Evolutionary conservation across 2,888 invertebrate species (phyloP).

Genomic region (Heliconius cydno): DNA sequence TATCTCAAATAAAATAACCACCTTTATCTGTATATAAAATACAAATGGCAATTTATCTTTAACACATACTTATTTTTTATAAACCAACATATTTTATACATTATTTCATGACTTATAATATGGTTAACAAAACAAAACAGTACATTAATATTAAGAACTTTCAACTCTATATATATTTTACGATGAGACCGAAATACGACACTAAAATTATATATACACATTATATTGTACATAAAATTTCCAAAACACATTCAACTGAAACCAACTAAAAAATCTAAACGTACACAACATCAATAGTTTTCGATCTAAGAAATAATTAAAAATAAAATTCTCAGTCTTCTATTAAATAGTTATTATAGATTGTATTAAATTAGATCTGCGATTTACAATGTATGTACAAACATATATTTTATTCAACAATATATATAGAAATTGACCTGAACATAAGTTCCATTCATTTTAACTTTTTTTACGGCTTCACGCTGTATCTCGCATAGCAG

Average conservation of each 20-base stretch:
- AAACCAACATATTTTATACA: neutral
- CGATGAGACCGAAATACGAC: conserved; percentile 14
- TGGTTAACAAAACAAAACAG: neutral
- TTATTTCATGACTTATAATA: neutral
- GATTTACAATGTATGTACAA: conserved; percentile 66
- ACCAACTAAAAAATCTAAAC: conserved; percentile 48
- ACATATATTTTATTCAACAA: conserved; percentile 76
- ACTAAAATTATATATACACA: conserved; percentile 33
- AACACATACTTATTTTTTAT: neutral
- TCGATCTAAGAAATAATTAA: conserved; percentile 66
- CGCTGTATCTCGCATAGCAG: neutral
- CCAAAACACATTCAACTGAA: conserved; percentile 41
- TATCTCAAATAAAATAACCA: neutral
- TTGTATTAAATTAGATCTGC: conserved; percentile 68
- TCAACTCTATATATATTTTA: conserved; percentile 19
- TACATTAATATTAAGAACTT: neutral
- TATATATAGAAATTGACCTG: conserved; percentile 57
- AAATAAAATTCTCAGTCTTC: conserved; percentile 79
- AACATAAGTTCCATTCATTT: conserved; percentile 9
- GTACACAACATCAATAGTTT: conserved; percentile 57
- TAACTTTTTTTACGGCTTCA: neutral
- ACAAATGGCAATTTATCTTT: neutral
- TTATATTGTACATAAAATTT: conserved; percentile 26
- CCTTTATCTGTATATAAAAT: neutral
- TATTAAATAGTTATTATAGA: conserved; percentile 74